phyloP scores from a whole-genome alignment of 2,113 vertebrate genomes.

The Megatriorchis doriae region DNA sequence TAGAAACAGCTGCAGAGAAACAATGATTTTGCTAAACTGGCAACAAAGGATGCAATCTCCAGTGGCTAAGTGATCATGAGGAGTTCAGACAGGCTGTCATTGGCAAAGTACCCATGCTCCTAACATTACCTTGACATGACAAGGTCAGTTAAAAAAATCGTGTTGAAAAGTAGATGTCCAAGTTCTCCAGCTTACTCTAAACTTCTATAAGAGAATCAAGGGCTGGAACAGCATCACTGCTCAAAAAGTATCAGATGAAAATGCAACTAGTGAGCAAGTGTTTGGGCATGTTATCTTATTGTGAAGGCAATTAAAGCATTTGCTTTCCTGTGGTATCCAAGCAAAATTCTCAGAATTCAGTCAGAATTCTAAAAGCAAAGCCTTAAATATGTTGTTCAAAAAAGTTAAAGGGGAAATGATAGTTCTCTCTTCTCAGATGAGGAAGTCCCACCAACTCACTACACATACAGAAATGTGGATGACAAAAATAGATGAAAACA shows the following conservation, averaged over 20 bases:
- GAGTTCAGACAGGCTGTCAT: background rate
- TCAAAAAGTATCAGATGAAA: background rate
- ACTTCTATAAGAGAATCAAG: background rate
- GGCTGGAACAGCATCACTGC: background rate
- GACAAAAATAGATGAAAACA: background rate
- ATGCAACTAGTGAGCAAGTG: background rate
- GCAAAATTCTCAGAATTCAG: background rate
- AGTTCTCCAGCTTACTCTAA: background rate
- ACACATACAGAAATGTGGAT: fast-evolving
- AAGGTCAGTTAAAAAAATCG: background rate
- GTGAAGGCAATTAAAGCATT: background rate
- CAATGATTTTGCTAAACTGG: background rate
- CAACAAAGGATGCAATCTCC: slow-evolving; percentile 2
- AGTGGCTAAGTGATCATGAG: background rate
- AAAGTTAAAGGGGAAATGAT: background rate
- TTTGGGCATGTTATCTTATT: background rate
- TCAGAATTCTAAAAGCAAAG: background rate
- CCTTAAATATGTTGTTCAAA: background rate
- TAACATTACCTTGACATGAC: background rate
- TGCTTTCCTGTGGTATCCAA: background rate
- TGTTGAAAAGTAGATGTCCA: background rate
- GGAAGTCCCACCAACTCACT: background rate
- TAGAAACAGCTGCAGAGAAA: background rate
- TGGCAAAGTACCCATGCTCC: background rate
- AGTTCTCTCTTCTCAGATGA: background rate